Evolutionary conservation across 2,888 invertebrate genomes (phyloP).

Genomic region (Morinoia aosen): DNA sequence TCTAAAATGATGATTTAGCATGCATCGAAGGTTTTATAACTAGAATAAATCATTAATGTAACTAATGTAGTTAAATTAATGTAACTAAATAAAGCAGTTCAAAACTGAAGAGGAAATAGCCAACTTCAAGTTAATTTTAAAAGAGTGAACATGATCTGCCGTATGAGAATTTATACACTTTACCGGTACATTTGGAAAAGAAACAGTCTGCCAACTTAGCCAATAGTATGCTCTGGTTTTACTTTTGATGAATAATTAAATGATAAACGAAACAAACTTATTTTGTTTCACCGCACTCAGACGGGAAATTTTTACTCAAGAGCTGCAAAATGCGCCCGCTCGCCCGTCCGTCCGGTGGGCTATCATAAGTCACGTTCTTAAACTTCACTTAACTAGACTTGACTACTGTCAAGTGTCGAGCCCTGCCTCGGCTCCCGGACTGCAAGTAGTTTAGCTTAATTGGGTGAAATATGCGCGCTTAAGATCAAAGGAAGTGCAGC

Average conservation of each 20-base stretch:
- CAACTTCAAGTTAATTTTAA: not conserved
- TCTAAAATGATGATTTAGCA: not conserved
- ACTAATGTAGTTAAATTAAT: not conserved
- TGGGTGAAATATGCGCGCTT: not conserved
- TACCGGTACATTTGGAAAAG: not conserved
- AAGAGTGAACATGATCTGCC: not conserved
- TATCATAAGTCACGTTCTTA: not conserved
- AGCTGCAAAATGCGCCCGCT: not conserved
- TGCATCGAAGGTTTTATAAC: not conserved
- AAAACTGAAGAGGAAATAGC: not conserved
- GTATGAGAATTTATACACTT: not conserved
- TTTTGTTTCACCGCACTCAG: not conserved
- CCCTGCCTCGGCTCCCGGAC: not conserved
- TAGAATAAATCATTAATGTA: not conserved
- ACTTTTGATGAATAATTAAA: not conserved
- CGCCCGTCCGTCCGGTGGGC: not conserved
- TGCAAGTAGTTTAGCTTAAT: constrained; percentile 21
- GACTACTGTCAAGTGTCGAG: not conserved
- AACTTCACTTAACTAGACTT: not conserved
- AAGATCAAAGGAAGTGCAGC: constrained; percentile 24
- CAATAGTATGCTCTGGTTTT: not conserved
- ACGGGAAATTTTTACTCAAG: not conserved
- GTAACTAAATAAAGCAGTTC: not conserved
- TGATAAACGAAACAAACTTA: not conserved
- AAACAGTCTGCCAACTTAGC: not conserved